Base-by-base conservation (phyloP, 2,113 vertebrate species). In the Scortum barcoo region DNA sequence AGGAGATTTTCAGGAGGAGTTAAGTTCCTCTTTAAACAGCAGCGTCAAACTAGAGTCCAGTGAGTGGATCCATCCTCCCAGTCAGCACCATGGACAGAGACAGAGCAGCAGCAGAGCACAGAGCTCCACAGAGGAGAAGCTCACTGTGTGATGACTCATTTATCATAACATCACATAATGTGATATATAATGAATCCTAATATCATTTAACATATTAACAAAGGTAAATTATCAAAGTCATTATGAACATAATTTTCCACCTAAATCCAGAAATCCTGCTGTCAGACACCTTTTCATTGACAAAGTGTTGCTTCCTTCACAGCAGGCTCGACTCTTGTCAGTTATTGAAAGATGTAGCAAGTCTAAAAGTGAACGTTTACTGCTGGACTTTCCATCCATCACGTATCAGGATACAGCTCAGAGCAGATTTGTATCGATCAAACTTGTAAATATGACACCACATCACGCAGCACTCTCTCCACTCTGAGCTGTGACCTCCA, bases 71-170 rank as follows among this genome's bases (percentile, higher is more conserved):
- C 9, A 7, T 65, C 61, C 50, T 44, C 50, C 12, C 61, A 33
- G 46, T 65, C 79, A 82, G 79, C 22, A 66, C 60, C 78, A 72
- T 46, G 78, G 78, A 86, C 53, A 86, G 78, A 58, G 72, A 53
- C 67, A 67, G 50, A 46, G 72, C 57, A 68, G 54, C 54, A 61
- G 56, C 63, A 62, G 80, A 46, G 36, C 20, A 44, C 63, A 70
- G 36, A 70, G 48, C 46, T 20, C 46, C 33, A 2, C 68, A 71
- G 30, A 53, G 20, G 6, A 24, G 12, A 58, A 51, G 24, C 11
- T 56, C 77, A 51, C 19, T 73, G n/a, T n/a, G n/a, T n/a, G n/a
- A n/a, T n/a, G n/a, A n/a, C n/a, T n/a, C n/a, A n/a, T n/a, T n/a
- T n/a, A n/a, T n/a, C n/a, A n/a, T n/a, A n/a, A n/a, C n/a, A n/a